Evolutionary conservation across 1,140 invertebrate species (phyloP).

Genomic region (Brachionus manjavacas): DNA sequence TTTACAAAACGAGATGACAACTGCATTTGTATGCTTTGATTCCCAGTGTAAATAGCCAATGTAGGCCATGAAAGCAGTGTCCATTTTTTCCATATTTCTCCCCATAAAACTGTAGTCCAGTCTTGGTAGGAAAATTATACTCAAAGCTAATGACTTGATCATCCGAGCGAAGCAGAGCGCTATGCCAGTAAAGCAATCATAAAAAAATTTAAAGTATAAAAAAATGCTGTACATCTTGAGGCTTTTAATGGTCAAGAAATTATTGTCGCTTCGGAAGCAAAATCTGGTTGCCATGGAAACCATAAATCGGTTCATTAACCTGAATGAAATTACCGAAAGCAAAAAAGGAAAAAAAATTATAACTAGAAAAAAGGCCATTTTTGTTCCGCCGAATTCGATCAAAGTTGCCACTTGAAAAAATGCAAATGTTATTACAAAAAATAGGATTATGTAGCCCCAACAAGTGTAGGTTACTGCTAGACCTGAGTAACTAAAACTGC

Average conservation of each 20-base stretch:
- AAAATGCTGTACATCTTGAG: neutral
- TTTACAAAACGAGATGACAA: neutral
- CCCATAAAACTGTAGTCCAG: constrained; percentile 24
- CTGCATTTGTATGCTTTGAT: constrained; percentile 22
- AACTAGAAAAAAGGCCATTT: neutral
- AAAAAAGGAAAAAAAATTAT: constrained; percentile 23
- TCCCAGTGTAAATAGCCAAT: constrained; percentile 35
- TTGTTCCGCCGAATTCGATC: constrained; percentile 20
- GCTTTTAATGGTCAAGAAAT: neutral
- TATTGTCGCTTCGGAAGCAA: neutral
- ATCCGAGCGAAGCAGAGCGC: constrained; percentile 14
- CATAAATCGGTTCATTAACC: neutral
- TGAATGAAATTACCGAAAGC: neutral
- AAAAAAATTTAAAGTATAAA: constrained; percentile 42
- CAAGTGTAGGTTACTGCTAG: constrained; percentile 18
- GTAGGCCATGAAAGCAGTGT: constrained; percentile 28
- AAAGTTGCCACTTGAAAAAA: constrained; percentile 17
- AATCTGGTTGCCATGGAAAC: neutral
- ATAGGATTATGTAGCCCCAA: constrained; percentile 33
- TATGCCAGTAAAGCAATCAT: constrained; percentile 40
- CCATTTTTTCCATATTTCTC: constrained; percentile 26
- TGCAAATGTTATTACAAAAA: constrained; percentile 15
- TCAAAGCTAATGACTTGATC: neutral
- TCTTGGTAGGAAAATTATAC: constrained; percentile 7
- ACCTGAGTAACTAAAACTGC: constrained; percentile 22